phyloP scores from a whole-genome alignment of 1,140 invertebrate genomes.

The Stegodyphus mimosarum region DNA sequence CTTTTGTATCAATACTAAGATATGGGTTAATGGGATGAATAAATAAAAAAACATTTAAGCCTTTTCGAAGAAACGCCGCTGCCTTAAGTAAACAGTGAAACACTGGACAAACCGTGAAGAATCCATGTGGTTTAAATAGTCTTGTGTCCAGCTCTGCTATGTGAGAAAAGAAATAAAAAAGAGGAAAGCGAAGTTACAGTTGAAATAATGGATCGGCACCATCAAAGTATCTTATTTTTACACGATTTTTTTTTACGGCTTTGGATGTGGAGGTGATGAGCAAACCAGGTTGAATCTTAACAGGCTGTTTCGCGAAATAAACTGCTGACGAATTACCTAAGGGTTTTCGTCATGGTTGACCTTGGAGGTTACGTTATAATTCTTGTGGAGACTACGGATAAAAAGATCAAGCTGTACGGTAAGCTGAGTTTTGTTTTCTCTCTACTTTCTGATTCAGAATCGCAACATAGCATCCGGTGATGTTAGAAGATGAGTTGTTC shows the following conservation, averaged over 20 bases:
- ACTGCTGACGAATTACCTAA: constrained; percentile 3
- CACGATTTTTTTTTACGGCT: not conserved
- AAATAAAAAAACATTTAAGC: not conserved
- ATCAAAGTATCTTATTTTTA: constrained; percentile 5
- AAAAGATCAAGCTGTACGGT: constrained; percentile 95
- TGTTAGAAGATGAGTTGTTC: too few species aligned
- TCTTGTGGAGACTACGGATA: constrained; percentile 90
- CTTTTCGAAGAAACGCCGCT: not conserved
- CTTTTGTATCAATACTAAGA: not conserved
- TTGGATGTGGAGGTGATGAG: constrained; percentile 3
- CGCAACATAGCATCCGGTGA: too few species aligned
- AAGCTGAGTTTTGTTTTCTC: constrained; percentile 68
- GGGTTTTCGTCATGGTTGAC: constrained; percentile 78
- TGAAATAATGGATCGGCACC: constrained; percentile 6
- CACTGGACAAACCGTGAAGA: not conserved
- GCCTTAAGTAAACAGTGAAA: not conserved
- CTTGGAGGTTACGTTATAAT: constrained; percentile 96
- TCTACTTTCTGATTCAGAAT: not conserved
- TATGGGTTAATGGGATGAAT: constrained; percentile 2
- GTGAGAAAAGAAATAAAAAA: not conserved
- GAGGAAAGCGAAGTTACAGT: not conserved
- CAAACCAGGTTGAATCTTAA: not conserved
- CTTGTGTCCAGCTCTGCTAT: too few species aligned
- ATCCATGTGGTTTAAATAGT: constrained; percentile 14
- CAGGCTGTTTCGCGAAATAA: not conserved